Conservation (phyloP, 2,113 vertebrate species). For the Scalopus aquaticus region DNA sequence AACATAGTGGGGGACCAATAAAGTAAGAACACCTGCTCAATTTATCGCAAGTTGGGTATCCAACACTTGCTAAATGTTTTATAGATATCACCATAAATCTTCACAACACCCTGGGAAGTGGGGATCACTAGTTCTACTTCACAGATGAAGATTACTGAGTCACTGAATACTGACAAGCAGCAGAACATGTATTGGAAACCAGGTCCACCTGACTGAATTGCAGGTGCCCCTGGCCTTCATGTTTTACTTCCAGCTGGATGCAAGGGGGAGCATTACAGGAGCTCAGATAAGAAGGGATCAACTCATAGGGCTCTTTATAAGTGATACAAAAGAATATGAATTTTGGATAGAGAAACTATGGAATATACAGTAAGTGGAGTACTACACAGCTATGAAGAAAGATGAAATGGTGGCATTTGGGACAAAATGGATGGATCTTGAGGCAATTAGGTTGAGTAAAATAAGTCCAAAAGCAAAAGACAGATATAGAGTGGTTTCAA, state of each 20-base stretch:
- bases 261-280: background rate
- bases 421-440: too few species aligned
- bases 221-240: background rate
- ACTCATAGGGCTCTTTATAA: background rate
- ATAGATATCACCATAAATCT: background rate
- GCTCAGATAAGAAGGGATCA: background rate
- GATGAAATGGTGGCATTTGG: too few species aligned
- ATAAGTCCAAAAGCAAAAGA: too few species aligned
- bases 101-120: background rate
- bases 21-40: background rate
- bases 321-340: background rate
- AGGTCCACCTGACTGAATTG: background rate
- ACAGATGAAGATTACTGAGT: background rate
- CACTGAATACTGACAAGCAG: background rate
- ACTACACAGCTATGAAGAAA: too few species aligned
- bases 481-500: too few species aligned
- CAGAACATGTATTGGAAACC: background rate
- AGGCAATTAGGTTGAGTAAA: too few species aligned
- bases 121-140: background rate
- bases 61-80: slow-evolving; percentile 7
- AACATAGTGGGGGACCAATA: background rate
- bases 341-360: background rate
- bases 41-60: background rate
- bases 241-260: background rate
- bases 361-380: too few species aligned